Evolutionary conservation across 2,888 invertebrate genomes (phyloP), one percentile per base, ranked within the genome.

Genomic region (Autographa pulchrina): DNA sequence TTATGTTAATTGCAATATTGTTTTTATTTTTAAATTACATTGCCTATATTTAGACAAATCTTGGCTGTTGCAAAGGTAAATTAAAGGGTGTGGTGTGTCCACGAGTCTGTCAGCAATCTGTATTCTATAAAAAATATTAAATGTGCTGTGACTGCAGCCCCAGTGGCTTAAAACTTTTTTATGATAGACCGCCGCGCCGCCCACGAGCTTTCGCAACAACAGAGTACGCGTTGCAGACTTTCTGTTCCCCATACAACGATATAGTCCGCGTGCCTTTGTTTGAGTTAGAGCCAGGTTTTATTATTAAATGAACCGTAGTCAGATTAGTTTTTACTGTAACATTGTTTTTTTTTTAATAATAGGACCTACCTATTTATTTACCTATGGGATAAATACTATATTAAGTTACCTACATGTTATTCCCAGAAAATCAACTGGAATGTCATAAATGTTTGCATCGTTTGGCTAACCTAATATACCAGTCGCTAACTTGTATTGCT

Each of bases 1-100:
- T 13, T 20, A 25, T 59, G 14, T 31, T 32, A 32, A 56, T 63
- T 43, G 56, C 65, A 43, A 62, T 48, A 38, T 25, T 59, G 16
- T 60, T 67, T 43, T 70, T 20, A 20, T 54, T 54, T 54, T 54
- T 43, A 25, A 25, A 25, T 25, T 1, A 43, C 14, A 3, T 43
- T 43, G 11, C 20, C 20, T 0, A 11, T 8, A 11, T 18, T 18
- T 54, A 18, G 3, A 54, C 18, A 52, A n/a, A 52, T n/a, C n/a
- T 18, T 18, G 18, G n/a, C 18, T 18, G 8, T 52, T n/a, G 8
- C n/a, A 18, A 52, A 18, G 8, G 18, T 52, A 18, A 54, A 54
- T 52, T 52, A 8, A 1, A 11, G 18, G 11, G 54, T 18, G 9
- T 54, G 11, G 20, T 54, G 20, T 54, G 18, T 8, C 8, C 54